Evolutionary conservation across 2,113 vertebrate species (phyloP).

Genomic region (Nothoprocta perdicaria): DNA sequence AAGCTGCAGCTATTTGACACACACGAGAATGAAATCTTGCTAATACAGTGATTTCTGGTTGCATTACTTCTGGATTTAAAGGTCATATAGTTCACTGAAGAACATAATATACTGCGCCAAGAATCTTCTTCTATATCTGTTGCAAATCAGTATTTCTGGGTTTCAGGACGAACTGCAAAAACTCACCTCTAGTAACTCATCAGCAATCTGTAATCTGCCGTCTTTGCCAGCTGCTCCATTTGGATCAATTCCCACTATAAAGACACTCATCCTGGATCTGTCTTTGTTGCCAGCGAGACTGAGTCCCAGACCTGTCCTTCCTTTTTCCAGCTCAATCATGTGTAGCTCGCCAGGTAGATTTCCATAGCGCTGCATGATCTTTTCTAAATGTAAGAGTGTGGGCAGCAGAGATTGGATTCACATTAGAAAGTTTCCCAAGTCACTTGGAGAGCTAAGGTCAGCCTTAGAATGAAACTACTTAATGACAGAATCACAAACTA

Average conservation of each 20-base stretch:
- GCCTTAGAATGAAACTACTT: not conserved
- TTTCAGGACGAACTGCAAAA: slow-evolving; percentile 21
- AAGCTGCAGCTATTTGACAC: not conserved
- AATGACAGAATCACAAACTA: not conserved
- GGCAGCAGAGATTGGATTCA: not conserved
- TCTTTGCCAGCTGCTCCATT: slow-evolving; percentile 93
- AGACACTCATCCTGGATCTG: slow-evolving; percentile 95
- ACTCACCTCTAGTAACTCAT: slow-evolving; percentile 95
- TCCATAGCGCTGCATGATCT: slow-evolving; percentile 88
- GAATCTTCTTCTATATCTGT: not conserved
- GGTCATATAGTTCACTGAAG: not conserved
- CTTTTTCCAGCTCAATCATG: slow-evolving; percentile 95
- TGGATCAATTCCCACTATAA: slow-evolving; percentile 95
- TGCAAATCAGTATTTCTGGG: not conserved
- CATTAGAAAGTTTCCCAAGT: not conserved
- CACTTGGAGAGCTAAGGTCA: not conserved
- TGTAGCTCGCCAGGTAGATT: slow-evolving; percentile 87
- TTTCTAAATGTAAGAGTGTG: slow-evolving; percentile 77
- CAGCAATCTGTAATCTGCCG: slow-evolving; percentile 89
- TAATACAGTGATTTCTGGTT: not conserved
- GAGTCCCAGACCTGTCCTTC: slow-evolving; percentile 91
- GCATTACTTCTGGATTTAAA: not conserved
- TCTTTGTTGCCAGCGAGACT: slow-evolving; percentile 98
- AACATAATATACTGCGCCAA: not conserved
- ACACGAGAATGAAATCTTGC: not conserved